These are phyloP conservation scores for Pseudotriccus pelzelni DNA, from an alignment of 2,797 vertebrate genomes.

Conservation along the genomic window DNA sequence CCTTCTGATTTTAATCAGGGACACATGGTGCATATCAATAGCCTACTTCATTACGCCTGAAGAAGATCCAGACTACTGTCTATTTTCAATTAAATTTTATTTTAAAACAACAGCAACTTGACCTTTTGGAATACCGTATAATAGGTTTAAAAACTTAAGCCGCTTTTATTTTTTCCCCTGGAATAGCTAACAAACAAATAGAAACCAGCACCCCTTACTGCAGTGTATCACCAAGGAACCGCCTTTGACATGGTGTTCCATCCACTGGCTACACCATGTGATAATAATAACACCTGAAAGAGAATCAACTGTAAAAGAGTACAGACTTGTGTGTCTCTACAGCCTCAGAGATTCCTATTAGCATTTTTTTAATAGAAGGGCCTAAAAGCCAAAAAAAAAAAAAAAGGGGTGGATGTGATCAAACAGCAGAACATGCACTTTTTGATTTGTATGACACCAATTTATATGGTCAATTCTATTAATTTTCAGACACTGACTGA, in stretches of 20 bases:
- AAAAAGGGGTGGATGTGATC: background rate
- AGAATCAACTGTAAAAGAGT: background rate
- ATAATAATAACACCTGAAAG: background rate
- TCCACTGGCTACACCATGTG: background rate
- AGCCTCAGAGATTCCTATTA: background rate
- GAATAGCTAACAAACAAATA: background rate
- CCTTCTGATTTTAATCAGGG: slow-evolving; percentile 49
- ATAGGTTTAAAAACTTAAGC: slow-evolving; percentile 55
- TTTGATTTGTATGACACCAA: background rate
- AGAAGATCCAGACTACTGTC: slow-evolving; percentile 40
- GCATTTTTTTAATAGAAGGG: background rate
- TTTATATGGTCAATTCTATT: background rate
- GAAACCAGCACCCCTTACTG: background rate
- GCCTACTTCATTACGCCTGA: background rate
- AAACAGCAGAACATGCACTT: background rate
- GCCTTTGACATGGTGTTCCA: background rate
- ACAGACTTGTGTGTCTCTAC: background rate
- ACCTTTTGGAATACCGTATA: slow-evolving; percentile 38
- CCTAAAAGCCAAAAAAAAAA: background rate
- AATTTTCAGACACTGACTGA: background rate
- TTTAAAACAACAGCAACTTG: slow-evolving; percentile 53
- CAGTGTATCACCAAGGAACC: background rate
- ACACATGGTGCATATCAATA: slow-evolving; percentile 48
- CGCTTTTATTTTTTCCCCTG: background rate
- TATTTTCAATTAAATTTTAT: slow-evolving; percentile 50